Evolutionary conservation across 2,797 vertebrate species (phyloP), one percentile per base, ranked within the genome.

Genomic region (Hemibagrus guttatus): DNA sequence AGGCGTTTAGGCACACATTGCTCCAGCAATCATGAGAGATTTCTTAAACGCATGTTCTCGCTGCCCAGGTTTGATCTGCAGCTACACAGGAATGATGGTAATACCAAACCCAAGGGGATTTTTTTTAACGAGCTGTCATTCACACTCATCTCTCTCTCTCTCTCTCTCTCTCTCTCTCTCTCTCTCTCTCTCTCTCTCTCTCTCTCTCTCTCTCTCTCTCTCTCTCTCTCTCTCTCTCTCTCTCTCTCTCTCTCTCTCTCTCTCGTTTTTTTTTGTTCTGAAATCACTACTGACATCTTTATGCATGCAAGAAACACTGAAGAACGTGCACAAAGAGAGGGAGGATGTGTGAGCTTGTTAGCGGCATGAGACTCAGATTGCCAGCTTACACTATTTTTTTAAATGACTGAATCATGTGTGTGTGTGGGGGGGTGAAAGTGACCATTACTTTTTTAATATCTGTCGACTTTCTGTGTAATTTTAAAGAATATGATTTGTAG

Each of bases 121-220:
- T 28, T n/a, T 69, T 66, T 39, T 79, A 79, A 79, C 17, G 46
- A 85, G 46, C 63, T 68, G 74, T 85, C 74, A 54, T 49, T 52
- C 14, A 49, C 46, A 49, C 8, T 46, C 46, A 6, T 46, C 46
- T 46, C 46, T 46, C 46, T 46, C 46, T 46, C 46, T 46, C 2
- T 46, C 46, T 46, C 2, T 46, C 46, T 46, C 46, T 46, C 2
- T 46, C 46, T 46, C 46, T 46, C 46, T 46, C 46, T 46, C 46
- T 46, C 46, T 46, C 42, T 46, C 42, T 46, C 42, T 46, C 42
- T 46, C 42, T 46, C 42, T 46, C 42, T 46, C 42, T 46, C 42
- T 46, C 42, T 46, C 42, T 46, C 42, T 46, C 42, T 46, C 42
- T 46, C 42, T 46, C 42, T 46, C 42, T 46, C 42, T 46, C 42